Evolutionary conservation across 2,888 invertebrate species (phyloP).

Genomic region (Teinopalpus imperialis): DNA sequence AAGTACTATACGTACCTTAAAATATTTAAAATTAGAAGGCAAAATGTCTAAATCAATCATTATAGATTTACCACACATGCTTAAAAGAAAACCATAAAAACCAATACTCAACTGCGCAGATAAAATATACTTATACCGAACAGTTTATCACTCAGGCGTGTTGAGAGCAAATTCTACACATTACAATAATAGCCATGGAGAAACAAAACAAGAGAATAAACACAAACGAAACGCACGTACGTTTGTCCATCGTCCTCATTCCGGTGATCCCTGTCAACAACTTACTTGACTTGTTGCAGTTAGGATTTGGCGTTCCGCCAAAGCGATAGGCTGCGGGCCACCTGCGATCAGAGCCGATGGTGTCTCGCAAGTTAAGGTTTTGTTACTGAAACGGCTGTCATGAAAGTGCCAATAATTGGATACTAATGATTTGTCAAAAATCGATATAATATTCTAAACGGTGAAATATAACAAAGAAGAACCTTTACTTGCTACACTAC

Average conservation of each 20-base stretch:
- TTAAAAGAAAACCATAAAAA: too few relatives aligned
- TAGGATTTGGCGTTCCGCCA: slow-evolving; percentile 33
- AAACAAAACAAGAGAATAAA: slow-evolving; percentile 7
- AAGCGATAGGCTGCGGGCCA: slow-evolving; percentile 25
- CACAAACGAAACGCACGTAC: slow-evolving; percentile 7
- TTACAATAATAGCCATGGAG: background rate
- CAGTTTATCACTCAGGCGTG: background rate
- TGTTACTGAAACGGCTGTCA: background rate
- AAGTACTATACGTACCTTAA: too few relatives aligned
- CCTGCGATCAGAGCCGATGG: slow-evolving; percentile 28
- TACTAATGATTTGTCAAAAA: too few relatives aligned
- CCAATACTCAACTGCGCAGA: too few relatives aligned
- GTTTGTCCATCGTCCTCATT: slow-evolving; percentile 7
- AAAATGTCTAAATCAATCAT: too few relatives aligned
- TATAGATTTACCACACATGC: too few relatives aligned
- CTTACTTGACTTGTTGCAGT: slow-evolving; percentile 28
- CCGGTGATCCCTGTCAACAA: slow-evolving; percentile 16
- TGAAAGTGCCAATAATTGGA: too few relatives aligned
- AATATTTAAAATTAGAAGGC: too few relatives aligned
- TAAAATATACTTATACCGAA: background rate
- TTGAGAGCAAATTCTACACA: slow-evolving; percentile 4
- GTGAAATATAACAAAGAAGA: too few relatives aligned
- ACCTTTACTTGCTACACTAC: too few relatives aligned
- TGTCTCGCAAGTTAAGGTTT: slow-evolving; percentile 1
- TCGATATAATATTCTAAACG: too few relatives aligned